A percentile compares a stretch with the other conserved stretches of the same genome.
phyloP scores from a whole-genome alignment of 2,797 vertebrate species.

The Tapera naevia region DNA sequence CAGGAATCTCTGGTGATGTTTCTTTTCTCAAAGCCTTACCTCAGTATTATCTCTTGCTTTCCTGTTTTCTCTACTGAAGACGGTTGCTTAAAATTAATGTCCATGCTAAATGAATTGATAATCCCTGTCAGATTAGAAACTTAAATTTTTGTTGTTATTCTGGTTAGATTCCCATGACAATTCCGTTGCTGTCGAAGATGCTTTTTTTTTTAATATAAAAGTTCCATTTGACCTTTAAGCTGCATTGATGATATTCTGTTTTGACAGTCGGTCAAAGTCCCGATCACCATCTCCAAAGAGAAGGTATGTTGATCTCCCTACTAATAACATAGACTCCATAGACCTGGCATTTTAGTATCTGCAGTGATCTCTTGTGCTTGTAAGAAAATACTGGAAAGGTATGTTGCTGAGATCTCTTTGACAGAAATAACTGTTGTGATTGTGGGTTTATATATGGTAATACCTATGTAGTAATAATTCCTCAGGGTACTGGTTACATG shows the following conservation, averaged over 20 bases:
- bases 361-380: not conserved
- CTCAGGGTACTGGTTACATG: not conserved
- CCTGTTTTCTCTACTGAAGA: not conserved
- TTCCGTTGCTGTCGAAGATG: not conserved
- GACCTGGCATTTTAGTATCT: not conserved
- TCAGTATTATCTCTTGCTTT: not conserved
- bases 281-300: constrained; percentile 84
- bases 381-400: not conserved
- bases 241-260: constrained; percentile 53
- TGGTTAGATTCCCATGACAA: not conserved
- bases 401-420: not conserved
- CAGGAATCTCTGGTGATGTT: not conserved
- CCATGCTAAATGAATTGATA: not conserved
- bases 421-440: not conserved
- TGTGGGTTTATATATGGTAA: not conserved
- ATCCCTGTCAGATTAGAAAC: not conserved
- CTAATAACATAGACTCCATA: not conserved
- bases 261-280: constrained; percentile 84
- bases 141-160: not conserved
- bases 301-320: constrained; percentile 77
- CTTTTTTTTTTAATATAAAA: not conserved
- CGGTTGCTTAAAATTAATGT: not conserved
- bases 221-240: not conserved
- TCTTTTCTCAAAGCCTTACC: not conserved
- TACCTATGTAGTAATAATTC: not conserved